Percentiles rank a stretch among this genome's conserved stretches.
Evolutionary conservation across 2,113 vertebrate genomes (phyloP).

Genomic region (Lampris incognitus): DNA sequence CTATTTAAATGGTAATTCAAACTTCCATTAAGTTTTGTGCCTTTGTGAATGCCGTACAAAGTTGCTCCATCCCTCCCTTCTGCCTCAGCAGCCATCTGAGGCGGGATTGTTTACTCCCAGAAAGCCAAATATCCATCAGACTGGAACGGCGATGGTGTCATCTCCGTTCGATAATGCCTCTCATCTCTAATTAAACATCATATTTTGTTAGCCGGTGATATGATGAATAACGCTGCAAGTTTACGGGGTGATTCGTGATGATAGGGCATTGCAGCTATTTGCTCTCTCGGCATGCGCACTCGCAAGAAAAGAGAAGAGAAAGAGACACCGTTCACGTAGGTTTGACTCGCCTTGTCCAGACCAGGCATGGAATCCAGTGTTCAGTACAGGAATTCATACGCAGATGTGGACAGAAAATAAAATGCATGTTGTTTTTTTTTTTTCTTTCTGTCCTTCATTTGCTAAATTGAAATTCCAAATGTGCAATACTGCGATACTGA

Average conservation of each 20-base stretch:
- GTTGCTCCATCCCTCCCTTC: slow-evolving; percentile 63
- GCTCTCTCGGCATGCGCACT: slow-evolving; percentile 28
- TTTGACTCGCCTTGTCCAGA: slow-evolving; percentile 37
- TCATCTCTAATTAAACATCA: slow-evolving; percentile 56
- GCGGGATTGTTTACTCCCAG: slow-evolving; percentile 70
- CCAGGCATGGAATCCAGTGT: slow-evolving; percentile 5
- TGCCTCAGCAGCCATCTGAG: slow-evolving; percentile 64
- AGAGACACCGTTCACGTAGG: slow-evolving; percentile 15
- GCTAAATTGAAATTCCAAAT: slow-evolving; percentile 43
- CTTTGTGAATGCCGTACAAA: slow-evolving; percentile 74
- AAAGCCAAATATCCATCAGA: slow-evolving; percentile 75
- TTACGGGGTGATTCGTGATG: slow-evolving; percentile 49
- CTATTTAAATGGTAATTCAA: slow-evolving; percentile 85
- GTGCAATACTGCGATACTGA: slow-evolving; percentile 23
- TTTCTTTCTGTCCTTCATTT: slow-evolving; percentile 40
- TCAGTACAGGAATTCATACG: slow-evolving; percentile 31
- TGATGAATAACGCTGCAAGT: slow-evolving; percentile 52
- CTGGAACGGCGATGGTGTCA: slow-evolving; percentile 46
- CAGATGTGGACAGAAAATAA: slow-evolving; percentile 45
- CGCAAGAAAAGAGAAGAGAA: slow-evolving; percentile 47
- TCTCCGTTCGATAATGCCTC: slow-evolving; percentile 61
- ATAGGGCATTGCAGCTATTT: slow-evolving; percentile 23
- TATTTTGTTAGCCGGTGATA: slow-evolving; percentile 47
- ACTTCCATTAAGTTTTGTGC: slow-evolving; percentile 79
- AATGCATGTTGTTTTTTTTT: slow-evolving; percentile 27